Base-by-base conservation (phyloP, 2,888 invertebrate genomes). In the Pseudococcus longispinus region DNA sequence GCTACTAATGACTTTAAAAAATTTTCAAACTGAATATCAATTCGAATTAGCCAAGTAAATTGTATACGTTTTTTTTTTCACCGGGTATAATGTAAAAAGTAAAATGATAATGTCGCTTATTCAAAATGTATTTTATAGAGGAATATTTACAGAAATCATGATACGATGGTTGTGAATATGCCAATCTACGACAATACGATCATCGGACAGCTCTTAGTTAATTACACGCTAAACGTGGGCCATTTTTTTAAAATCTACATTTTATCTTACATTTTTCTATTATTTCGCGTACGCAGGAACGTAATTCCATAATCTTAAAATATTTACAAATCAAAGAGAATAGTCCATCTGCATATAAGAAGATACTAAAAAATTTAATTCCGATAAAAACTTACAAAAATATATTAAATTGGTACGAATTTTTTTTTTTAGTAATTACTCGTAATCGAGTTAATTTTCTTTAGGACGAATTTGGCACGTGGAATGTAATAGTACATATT, bases 331-430 rank as follows among this genome's bases (percentile, higher is more conserved):
- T 80, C 42, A 80, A 70, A 37, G 32, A 37, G 26, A n/a, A 55
- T 55, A n/a, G 55, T 29, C 37, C 77, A 42, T 29, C 77, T 80
- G 77, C 77, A 42, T 37, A 70, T n/a, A 42, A 20, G 18, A 32
- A 74, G n/a, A 18, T 42, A 42, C 77, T 80, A 80, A 37, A 80
- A 80, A 80, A 80, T 42, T 37, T 23, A 80, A 42, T 80, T 42
- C 77, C 77, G 77, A 80, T 80, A 80, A 80, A 80, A 80, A 80
- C 77, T 80, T 80, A 80, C 77, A 80, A 80, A 80, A 80, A 13
- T 80, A 37, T 80, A 80, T 80, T 80, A 80, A 80, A 80, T 80
- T 80, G 77, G 77, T 80, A 80, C 77, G 77, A 80, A 80, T 80
- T 37, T 80, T 80, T 80, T 80, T 37, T 80, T 80, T 80, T 80